Evolutionary conservation across 2,797 vertebrate species (phyloP).

Genomic region (Peromyscus eremicus): DNA sequence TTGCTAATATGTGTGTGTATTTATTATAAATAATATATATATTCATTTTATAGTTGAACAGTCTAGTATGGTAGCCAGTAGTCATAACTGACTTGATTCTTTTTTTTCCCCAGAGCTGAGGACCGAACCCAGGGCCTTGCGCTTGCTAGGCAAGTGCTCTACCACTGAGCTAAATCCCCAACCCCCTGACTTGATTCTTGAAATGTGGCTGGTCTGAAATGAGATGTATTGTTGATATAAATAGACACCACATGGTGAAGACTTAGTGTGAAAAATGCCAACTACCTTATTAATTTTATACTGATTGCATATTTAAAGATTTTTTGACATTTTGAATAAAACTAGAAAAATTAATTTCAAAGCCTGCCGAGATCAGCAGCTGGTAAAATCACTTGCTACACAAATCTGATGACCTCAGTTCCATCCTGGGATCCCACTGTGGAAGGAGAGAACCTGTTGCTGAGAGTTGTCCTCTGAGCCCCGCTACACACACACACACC

Average conservation of each 20-base stretch:
- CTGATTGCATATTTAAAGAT: constrained; percentile 10
- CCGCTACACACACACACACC: no score
- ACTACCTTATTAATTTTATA: neutral
- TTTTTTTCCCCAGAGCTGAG: no score
- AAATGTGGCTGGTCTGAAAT: constrained; percentile 11
- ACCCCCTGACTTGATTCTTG: neutral
- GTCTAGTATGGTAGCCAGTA: neutral
- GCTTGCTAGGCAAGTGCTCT: no score
- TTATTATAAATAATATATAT: no score
- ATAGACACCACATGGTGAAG: neutral
- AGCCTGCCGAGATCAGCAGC: neutral
- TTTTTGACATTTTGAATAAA: neutral
- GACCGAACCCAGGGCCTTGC: no score
- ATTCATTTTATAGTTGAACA: neutral
- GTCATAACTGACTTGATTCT: neutral
- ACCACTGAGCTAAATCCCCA: no score
- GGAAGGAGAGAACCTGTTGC: neutral
- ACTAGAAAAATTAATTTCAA: constrained; percentile 20
- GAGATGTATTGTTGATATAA: neutral
- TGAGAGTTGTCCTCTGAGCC: neutral
- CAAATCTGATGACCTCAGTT: neutral
- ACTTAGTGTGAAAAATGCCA: neutral
- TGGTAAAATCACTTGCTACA: neutral
- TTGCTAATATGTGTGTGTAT: neutral
- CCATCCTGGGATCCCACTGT: neutral